Evolutionary conservation across 1,140 invertebrate genomes (phyloP).

Genomic region (Formica selysi): DNA sequence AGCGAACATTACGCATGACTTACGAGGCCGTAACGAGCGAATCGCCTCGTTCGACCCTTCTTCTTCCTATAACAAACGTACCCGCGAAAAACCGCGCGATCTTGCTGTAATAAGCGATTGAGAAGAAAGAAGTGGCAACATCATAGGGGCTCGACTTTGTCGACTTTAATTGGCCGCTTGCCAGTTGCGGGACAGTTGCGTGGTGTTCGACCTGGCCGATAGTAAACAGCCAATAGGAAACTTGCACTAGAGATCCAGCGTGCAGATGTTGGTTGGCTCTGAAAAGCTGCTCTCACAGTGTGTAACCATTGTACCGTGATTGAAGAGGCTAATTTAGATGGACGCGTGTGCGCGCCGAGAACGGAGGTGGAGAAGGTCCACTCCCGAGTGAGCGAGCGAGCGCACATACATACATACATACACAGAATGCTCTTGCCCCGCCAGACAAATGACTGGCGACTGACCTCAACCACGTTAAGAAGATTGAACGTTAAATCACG

Average conservation of each 20-base stretch:
- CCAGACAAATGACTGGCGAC: conserved; percentile 73
- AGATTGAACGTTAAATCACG: conserved; percentile 70
- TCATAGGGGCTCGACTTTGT: conserved; percentile 48
- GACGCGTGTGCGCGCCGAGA: conserved; percentile 61
- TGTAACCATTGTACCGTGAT: conserved; percentile 76
- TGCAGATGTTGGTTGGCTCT: conserved; percentile 53
- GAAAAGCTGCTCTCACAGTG: conserved; percentile 67
- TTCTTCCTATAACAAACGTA: conserved; percentile 69
- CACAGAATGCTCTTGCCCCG: conserved; percentile 50
- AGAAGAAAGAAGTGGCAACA: conserved; percentile 13
- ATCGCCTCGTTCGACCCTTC: conserved; percentile 53
- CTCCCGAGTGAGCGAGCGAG: conserved; percentile 20
- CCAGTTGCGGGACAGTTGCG: conserved; percentile 64
- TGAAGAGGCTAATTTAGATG: conserved; percentile 76
- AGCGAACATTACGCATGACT: conserved; percentile 43
- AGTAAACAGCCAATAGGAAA: conserved; percentile 75
- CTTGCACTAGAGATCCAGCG: conserved; percentile 55
- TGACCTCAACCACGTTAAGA: conserved; percentile 68
- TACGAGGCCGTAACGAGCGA: conserved; percentile 60
- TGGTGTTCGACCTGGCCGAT: conserved; percentile 43
- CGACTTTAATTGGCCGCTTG: conserved; percentile 64
- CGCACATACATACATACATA: too few relatives aligned
- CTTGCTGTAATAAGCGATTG: conserved; percentile 63
- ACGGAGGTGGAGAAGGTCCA: conserved; percentile 58
- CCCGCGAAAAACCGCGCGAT: conserved; percentile 51